Conservation (phyloP, 2,888 invertebrate genomes). For the Phragmatobia fuliginosa region DNA sequence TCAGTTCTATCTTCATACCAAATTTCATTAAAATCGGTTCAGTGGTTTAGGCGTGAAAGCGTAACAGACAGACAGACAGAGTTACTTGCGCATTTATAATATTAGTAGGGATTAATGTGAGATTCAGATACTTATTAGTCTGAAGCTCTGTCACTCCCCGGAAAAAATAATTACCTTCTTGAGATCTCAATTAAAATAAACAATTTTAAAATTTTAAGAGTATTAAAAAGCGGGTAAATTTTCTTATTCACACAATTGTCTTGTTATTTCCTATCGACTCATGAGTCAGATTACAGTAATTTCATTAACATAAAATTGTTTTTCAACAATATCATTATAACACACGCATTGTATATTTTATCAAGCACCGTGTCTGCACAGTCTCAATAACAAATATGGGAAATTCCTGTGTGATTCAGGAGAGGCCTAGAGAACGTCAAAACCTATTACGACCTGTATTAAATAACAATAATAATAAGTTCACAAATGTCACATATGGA, state of each 20-base stretch:
- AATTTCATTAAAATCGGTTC: no score
- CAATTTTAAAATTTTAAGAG: neutral
- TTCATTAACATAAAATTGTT: neutral
- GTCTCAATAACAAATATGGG: slow-evolving; percentile 8
- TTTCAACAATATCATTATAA: slow-evolving; percentile 5
- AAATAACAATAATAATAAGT: neutral
- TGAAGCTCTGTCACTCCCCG: no score
- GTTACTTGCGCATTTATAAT: no score
- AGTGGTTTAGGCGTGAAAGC: no score
- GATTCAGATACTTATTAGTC: no score
- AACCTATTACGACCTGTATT: neutral
- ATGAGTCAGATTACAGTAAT: slow-evolving; percentile 1
- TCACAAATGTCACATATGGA: no score
- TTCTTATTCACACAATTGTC: neutral
- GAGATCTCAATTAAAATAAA: neutral
- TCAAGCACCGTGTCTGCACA: neutral
- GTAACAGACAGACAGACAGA: no score
- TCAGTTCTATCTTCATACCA: no score
- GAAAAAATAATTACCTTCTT: neutral
- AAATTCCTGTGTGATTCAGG: slow-evolving; percentile 5
- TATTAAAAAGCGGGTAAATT: neutral
- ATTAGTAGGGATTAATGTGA: no score
- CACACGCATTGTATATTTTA: slow-evolving; percentile 2
- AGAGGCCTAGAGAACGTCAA: neutral
- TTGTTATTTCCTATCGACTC: neutral